Percentiles rank a stretch among this genome's conserved stretches.
Conservation (phyloP, 2,797 vertebrate genomes). For the Mareca penelope region DNA sequence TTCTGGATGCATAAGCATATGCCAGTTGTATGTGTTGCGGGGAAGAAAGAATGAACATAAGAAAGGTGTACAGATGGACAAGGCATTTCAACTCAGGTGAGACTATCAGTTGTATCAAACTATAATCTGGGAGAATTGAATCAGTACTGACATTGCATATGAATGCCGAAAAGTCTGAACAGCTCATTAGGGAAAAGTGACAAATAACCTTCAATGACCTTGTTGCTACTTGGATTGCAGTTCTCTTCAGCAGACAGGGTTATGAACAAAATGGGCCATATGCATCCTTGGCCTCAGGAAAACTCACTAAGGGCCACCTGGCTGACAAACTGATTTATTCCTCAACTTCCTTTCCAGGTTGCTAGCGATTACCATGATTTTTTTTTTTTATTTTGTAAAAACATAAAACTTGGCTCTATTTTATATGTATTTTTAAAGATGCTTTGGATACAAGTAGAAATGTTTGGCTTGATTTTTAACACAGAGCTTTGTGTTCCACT, state of each 20-base stretch:
- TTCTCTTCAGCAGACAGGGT: background rate
- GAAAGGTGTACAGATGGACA: background rate
- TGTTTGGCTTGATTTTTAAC: background rate
- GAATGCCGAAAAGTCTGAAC: background rate
- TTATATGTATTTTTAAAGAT: background rate
- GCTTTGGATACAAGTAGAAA: background rate
- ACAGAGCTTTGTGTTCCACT: background rate
- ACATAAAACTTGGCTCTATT: background rate
- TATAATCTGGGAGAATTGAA: background rate
- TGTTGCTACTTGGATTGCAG: background rate
- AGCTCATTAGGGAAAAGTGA: background rate
- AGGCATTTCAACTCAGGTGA: slow-evolving; percentile 24
- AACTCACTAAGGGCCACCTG: background rate
- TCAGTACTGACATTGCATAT: background rate
- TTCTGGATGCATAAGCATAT: background rate
- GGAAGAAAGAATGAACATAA: background rate
- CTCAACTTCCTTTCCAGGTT: background rate
- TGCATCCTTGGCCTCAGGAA: background rate
- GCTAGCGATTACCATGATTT: background rate
- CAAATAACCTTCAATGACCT: slow-evolving; percentile 24
- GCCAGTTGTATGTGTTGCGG: background rate
- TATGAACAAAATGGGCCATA: background rate
- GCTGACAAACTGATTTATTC: background rate
- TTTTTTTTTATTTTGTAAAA: background rate
- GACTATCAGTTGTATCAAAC: background rate